These are phyloP conservation scores for Tinea semifulvella DNA, from an alignment of 2,888 invertebrate genomes.

Conservation along the genomic window DNA sequence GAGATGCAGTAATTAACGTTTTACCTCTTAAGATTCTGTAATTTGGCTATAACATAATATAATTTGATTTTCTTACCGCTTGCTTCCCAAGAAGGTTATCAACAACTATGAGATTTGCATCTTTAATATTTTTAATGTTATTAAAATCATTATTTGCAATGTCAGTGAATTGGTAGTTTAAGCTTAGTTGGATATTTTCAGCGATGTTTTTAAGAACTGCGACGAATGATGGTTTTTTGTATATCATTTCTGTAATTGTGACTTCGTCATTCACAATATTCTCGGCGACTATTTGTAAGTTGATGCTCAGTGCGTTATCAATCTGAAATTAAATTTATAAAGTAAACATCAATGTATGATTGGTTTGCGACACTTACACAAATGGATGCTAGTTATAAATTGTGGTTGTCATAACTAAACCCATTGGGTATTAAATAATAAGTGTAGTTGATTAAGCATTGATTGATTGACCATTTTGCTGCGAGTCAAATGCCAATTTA, in stretches of 20 bases:
- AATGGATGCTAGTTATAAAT: too few species aligned
- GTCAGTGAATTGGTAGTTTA: neutral
- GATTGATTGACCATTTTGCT: too few species aligned
- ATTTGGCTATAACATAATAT: too few species aligned
- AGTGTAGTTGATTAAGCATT: too few species aligned
- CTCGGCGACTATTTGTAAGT: conserved; percentile 33
- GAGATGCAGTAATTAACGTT: too few species aligned
- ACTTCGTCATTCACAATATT: conserved; percentile 24
- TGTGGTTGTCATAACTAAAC: too few species aligned
- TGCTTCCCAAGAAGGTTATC: conserved; percentile 28
- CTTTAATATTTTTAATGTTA: conserved; percentile 18
- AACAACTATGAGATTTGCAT: conserved; percentile 29
- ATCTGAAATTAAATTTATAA: conserved; percentile 26
- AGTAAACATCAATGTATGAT: neutral
- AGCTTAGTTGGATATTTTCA: neutral
- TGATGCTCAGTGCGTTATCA: conserved; percentile 29
- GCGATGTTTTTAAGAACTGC: conserved; percentile 16
- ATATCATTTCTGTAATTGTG: conserved; percentile 20
- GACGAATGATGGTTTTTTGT: neutral
- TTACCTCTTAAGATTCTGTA: too few species aligned
- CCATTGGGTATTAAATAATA: too few species aligned
- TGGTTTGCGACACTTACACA: too few species aligned
- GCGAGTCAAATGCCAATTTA: too few species aligned
- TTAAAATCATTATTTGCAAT: conserved; percentile 4
- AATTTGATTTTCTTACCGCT: conserved; percentile 32